Evolutionary conservation across 2,797 vertebrate genomes (phyloP).

Genomic region (Aplochiton taeniatus): DNA sequence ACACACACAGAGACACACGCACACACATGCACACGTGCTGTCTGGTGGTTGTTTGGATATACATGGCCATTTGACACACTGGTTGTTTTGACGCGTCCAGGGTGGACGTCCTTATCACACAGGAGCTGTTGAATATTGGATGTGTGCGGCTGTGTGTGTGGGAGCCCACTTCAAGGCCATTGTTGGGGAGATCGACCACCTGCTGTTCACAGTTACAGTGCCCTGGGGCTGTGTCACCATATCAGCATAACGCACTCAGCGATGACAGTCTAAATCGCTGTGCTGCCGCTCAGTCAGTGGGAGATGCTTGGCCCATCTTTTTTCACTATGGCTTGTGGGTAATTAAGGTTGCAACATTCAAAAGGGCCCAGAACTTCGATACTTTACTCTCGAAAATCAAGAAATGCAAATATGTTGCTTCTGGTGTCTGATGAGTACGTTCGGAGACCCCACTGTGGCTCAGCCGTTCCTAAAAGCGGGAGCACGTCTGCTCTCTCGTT

Average conservation of each 20-base stretch:
- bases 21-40: slow-evolving; percentile 22
- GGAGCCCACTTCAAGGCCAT: slow-evolving; percentile 30
- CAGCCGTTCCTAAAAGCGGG: slow-evolving; percentile 6
- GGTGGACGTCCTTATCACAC: slow-evolving; percentile 2
- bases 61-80: slow-evolving; percentile 6
- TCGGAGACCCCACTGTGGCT: neutral
- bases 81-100: neutral
- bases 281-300: no score
- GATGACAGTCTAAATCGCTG: no score
- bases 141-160: slow-evolving; percentile 46
- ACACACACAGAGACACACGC: slow-evolving; percentile 5
- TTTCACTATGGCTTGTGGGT: no score
- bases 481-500: slow-evolving; percentile 49
- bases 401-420: no score
- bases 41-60: neutral
- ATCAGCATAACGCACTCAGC: no score
- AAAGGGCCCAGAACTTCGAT: no score
- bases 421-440: no score
- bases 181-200: neutral
- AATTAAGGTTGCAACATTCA: no score
- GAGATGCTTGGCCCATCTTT: no score
- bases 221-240: no score
- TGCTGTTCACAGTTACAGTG: neutral
- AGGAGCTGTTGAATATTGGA: slow-evolving; percentile 54
- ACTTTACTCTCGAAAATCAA: no score